Percentiles rank a stretch among this genome's conserved stretches.
Evolutionary conservation across 2,797 vertebrate genomes (phyloP).

Genomic region (Channallabes apus): DNA sequence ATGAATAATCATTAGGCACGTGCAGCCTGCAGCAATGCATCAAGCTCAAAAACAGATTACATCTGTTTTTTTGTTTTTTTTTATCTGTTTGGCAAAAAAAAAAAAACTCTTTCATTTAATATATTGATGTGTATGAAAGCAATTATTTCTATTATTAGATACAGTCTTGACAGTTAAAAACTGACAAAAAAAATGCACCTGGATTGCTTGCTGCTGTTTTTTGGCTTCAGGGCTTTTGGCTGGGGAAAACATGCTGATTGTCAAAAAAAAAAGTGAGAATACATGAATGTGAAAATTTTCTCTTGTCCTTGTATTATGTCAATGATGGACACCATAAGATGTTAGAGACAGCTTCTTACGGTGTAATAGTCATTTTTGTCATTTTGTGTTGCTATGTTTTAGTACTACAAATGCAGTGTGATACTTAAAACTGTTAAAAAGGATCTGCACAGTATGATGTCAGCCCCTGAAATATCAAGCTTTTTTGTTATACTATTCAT

Average conservation of each 20-base stretch:
- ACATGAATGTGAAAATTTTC: slow-evolving; percentile 13
- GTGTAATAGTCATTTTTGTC: too few relatives aligned
- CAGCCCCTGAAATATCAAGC: neutral
- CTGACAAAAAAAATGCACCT: slow-evolving; percentile 19
- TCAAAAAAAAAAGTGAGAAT: neutral
- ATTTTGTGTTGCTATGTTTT: neutral
- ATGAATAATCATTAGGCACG: too few relatives aligned
- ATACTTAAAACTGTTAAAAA: neutral
- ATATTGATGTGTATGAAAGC: slow-evolving; percentile 22
- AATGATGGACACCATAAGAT: neutral
- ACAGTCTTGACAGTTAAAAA: neutral
- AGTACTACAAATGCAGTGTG: neutral
- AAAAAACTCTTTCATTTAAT: neutral
- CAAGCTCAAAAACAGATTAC: slow-evolving; percentile 4
- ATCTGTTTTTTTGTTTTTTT: neutral
- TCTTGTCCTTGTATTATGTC: slow-evolving; percentile 5
- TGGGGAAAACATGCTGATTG: slow-evolving; percentile 15
- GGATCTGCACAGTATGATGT: neutral
- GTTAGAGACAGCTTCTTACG: neutral
- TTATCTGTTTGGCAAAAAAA: neutral
- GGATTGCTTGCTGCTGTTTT: slow-evolving; percentile 2
- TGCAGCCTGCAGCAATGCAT: neutral
- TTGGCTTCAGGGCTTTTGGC: slow-evolving; percentile 1
- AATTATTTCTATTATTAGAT: slow-evolving; percentile 35
- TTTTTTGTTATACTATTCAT: neutral